Evolutionary conservation across 2,113 vertebrate species (phyloP).

Genomic region (Callopanchax toddi): DNA sequence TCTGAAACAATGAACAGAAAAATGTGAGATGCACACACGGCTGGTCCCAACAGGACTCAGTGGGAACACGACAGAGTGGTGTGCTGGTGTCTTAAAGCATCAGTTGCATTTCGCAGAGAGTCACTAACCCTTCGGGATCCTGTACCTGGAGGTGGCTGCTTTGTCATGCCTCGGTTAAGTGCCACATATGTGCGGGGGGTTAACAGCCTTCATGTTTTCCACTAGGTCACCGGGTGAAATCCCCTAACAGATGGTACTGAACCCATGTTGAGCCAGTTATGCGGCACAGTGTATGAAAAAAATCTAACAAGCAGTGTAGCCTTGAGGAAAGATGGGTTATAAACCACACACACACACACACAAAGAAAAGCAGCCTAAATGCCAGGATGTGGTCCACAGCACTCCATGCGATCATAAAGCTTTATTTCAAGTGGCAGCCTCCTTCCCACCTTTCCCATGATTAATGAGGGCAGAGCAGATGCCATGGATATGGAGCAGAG

Average conservation of each 20-base stretch:
- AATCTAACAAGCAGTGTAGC: conserved; percentile 48
- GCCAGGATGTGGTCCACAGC: conserved; percentile 38
- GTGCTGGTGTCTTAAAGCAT: conserved; percentile 8
- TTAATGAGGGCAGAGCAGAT: conserved; percentile 74
- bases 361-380: conserved; percentile 38
- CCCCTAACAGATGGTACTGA: conserved; percentile 57
- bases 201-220: conserved; percentile 50
- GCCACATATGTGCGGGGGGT: conserved; percentile 44
- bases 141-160: conserved; percentile 43
- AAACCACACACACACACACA: conserved; percentile 42
- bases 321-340: conserved; percentile 33
- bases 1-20: conserved; percentile 50
- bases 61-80: conserved; percentile 18
- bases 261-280: conserved; percentile 21
- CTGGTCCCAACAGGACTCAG: conserved; percentile 17
- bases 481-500: conserved; percentile 45
- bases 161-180: conserved; percentile 55
- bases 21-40: conserved; percentile 23
- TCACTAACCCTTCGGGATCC: conserved; percentile 37
- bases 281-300: conserved; percentile 34
- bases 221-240: conserved; percentile 45
- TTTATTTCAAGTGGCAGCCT: conserved; percentile 61
- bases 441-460: conserved; percentile 60
- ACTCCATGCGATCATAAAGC: conserved; percentile 49
- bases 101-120: conserved; percentile 36